Conservation (phyloP, 1,140 invertebrate genomes). For the Anastrepha obliqua region DNA sequence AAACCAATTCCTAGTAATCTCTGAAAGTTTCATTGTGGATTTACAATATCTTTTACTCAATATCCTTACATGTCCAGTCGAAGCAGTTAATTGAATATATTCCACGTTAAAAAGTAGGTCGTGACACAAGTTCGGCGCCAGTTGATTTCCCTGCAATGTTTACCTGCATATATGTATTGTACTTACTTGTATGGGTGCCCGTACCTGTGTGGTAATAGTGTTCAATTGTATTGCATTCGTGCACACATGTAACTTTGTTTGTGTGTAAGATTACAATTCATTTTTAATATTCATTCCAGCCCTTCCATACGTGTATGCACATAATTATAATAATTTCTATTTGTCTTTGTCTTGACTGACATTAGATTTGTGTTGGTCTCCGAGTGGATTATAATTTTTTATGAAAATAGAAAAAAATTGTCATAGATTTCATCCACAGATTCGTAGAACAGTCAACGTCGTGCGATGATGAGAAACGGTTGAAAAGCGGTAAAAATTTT, state of each 20-base stretch:
- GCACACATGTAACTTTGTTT: not conserved
- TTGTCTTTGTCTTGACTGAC: conserved; percentile 17
- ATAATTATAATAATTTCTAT: conserved; percentile 45
- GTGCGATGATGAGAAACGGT: conserved; percentile 10
- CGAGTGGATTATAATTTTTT: conserved; percentile 43
- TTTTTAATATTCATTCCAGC: not conserved
- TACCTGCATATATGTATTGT: not conserved
- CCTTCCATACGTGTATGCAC: not conserved
- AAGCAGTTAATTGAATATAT: too few relatives aligned
- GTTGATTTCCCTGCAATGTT: too few relatives aligned
- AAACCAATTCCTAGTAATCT: too few relatives aligned
- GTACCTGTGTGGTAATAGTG: not conserved
- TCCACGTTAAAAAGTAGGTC: too few relatives aligned
- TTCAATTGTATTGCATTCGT: conserved; percentile 13
- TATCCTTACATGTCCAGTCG: too few relatives aligned
- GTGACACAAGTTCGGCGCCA: too few relatives aligned
- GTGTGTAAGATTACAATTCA: not conserved
- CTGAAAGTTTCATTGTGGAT: too few relatives aligned
- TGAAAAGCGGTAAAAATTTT: conserved; percentile 18
- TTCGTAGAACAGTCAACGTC: conserved; percentile 27
- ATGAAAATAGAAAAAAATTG: conserved; percentile 20
- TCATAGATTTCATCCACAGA: conserved; percentile 50
- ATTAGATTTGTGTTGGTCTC: conserved; percentile 23
- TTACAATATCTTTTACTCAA: too few relatives aligned
- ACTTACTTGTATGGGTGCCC: too few relatives aligned